Evolutionary conservation across 2,888 invertebrate genomes (phyloP).

Genomic region (Zootermopsis nevadensis): DNA sequence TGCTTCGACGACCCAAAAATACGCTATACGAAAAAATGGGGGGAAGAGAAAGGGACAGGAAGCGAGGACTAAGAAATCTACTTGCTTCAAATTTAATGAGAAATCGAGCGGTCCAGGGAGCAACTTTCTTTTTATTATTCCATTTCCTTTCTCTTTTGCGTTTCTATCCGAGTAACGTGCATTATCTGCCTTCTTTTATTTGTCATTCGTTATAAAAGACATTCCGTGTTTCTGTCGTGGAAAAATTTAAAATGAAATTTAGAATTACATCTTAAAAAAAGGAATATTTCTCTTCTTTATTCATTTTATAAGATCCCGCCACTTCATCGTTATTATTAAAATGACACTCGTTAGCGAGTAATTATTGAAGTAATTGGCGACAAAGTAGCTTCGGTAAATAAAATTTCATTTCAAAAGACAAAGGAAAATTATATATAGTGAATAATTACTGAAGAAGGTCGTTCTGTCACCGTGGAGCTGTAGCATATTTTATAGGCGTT

Average conservation of each 20-base stretch:
- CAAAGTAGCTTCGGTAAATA: not conserved
- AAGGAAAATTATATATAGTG: not conserved
- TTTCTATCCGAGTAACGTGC: not conserved
- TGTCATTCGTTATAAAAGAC: not conserved
- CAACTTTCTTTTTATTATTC: not conserved
- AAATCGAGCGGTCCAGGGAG: constrained; percentile 7
- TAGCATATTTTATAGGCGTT: too few relatives aligned
- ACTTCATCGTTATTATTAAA: not conserved
- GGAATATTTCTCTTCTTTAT: not conserved
- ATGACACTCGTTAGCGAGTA: not conserved
- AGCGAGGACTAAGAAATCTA: not conserved
- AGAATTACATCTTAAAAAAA: not conserved
- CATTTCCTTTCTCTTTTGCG: not conserved
- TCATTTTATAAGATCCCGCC: not conserved
- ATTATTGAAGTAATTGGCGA: not conserved
- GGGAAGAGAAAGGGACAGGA: not conserved
- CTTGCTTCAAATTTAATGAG: constrained; percentile 35
- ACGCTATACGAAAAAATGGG: not conserved
- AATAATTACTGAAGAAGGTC: not conserved
- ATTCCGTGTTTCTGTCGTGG: not conserved
- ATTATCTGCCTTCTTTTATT: not conserved
- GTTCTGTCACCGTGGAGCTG: too few relatives aligned
- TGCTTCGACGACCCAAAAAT: constrained; percentile 9
- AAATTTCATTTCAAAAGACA: not conserved
- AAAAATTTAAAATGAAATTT: not conserved